Evolutionary conservation across 2,113 vertebrate genomes (phyloP), one percentile per base, ranked within the genome.

Genomic region (Sitta europaea): DNA sequence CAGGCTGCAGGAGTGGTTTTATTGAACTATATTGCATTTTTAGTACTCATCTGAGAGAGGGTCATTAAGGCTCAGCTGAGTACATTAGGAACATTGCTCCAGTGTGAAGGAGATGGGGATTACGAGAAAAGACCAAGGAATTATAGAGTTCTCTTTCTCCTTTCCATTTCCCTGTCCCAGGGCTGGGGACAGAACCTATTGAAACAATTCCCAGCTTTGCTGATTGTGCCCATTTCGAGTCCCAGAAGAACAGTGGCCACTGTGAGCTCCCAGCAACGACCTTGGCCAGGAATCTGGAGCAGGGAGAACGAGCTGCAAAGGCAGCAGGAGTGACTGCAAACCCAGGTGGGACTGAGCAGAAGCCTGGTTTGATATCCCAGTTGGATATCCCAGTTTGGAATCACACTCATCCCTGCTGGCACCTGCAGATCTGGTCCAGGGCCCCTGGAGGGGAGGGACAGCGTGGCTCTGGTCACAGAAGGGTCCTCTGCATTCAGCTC

Each of bases 21-120:
- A 93, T 92, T 83, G 90, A 59, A 38, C 94, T 62, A 38, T 86
- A 86, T 92, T 88, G 82, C 94, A 80, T 92, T 96, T 96, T 97
- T 86, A 96, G 92, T 83, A 4, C 78, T 38, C 71, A 10, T 83
- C 70, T 35, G 94, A 94, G 86, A 90, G 71, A 54, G 36, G 75
- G 67, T 40, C 91, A 58, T 97, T 94, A 92, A 83, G 92, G 78
- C 88, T 75, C 45, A 18, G 84, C 11, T 11, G 17, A 90, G 85
- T 88, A 55, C 71, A 57, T 88, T 73, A 73, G 66, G 86, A 80
- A 35, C 75, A 62, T 90, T 62, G 40, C 87, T 91, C 55, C 68
- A 66, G 1, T 59, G 74, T 90, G 85, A 87, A 88, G 80, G 84
- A 91, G 88, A 65, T 33, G 71, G 86, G 74, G 78, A 58, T 65